phyloP scores from a whole-genome alignment of 2,797 vertebrate species.

The Threskiornis aethiopicus region DNA sequence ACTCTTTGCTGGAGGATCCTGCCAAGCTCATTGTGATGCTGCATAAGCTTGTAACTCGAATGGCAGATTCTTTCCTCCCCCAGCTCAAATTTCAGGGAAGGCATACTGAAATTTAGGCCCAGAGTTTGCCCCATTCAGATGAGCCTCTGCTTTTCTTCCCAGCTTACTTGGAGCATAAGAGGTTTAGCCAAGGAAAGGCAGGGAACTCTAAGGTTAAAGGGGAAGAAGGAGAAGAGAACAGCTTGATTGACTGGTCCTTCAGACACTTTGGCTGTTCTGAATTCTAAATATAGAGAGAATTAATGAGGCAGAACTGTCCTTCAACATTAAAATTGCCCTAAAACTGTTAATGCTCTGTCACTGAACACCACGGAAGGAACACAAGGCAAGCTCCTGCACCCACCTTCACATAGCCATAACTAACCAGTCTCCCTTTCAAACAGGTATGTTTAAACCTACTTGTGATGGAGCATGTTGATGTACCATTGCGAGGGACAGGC shows the following conservation, averaged over 20 bases:
- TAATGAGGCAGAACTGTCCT: neutral
- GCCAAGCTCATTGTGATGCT: neutral
- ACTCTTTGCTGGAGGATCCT: neutral
- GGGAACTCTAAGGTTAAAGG: neutral
- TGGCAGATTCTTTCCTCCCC: neutral
- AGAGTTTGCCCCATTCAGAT: neutral
- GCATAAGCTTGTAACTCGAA: neutral
- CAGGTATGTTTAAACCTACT: neutral
- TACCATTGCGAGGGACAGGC: fast-evolving
- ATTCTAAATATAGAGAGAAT: neutral
- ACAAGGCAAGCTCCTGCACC: neutral
- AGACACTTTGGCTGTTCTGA: neutral
- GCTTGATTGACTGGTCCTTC: neutral
- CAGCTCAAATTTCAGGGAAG: neutral
- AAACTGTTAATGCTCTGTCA: neutral
- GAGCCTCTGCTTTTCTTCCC: neutral
- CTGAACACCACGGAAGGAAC: neutral
- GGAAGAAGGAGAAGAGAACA: neutral
- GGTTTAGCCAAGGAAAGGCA: neutral
- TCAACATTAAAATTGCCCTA: neutral
- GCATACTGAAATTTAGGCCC: neutral
- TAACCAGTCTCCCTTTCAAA: neutral
- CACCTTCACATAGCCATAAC: neutral
- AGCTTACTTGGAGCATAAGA: neutral
- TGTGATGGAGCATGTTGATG: neutral